These are phyloP conservation scores for Odocoileus hemionus DNA, from an alignment of 2,113 vertebrate genomes.

Conservation along the genomic window DNA sequence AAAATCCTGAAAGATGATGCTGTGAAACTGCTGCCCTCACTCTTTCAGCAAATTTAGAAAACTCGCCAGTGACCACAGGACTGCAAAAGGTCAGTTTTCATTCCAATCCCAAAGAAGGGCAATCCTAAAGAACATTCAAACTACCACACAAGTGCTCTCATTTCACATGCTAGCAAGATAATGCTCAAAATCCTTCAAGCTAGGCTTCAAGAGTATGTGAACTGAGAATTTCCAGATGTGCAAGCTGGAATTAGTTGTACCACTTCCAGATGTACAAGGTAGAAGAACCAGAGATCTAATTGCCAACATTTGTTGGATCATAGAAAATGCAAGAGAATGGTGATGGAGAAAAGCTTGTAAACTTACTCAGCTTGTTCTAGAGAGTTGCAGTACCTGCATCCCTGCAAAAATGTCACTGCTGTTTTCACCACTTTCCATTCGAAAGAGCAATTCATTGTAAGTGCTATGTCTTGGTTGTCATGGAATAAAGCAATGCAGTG, in stretches of 20 bases:
- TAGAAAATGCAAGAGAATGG: not conserved
- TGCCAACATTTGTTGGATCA: not conserved
- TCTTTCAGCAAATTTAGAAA: not conserved
- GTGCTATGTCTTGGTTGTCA: not conserved
- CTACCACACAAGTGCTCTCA: not conserved
- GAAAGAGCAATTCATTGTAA: not conserved
- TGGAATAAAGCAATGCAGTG: not conserved
- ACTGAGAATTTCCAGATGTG: not conserved
- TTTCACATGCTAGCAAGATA: not conserved
- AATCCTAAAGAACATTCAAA: not conserved
- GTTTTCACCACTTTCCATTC: not conserved
- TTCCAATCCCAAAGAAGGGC: not conserved
- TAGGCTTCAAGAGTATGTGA: not conserved
- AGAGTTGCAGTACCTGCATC: not conserved
- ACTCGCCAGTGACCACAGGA: not conserved
- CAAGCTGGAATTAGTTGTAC: no score
- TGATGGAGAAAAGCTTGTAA: not conserved
- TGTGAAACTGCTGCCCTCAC: not conserved
- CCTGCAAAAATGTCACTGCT: no score
- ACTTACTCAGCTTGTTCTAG: not conserved
- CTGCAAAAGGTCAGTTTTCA: not conserved
- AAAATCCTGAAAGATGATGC: not conserved
- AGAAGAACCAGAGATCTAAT: not conserved
- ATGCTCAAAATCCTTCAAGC: not conserved
- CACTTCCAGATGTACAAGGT: no score